Evolutionary conservation across 2,797 vertebrate genomes (phyloP).

Genomic region (Poliocrania exsul): DNA sequence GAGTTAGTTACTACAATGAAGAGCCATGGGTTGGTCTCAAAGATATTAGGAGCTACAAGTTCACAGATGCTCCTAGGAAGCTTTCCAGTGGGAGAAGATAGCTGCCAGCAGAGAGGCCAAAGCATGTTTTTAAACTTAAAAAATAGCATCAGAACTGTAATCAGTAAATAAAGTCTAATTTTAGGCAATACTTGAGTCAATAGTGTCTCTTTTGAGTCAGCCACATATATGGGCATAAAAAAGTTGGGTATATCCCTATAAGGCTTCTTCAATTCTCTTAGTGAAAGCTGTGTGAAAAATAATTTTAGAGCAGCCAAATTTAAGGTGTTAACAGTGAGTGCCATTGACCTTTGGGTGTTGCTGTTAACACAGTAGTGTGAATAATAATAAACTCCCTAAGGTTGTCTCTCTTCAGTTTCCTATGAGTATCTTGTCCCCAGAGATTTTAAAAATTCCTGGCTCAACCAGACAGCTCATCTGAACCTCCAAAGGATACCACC

Average conservation of each 20-base stretch:
- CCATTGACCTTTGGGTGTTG: conserved; percentile 53
- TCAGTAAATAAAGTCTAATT: conserved; percentile 3
- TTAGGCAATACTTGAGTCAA: background rate
- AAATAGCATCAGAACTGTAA: conserved; percentile 6
- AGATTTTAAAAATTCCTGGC: conserved; percentile 57
- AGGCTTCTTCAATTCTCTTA: conserved; percentile 24
- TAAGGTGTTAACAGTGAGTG: conserved; percentile 57
- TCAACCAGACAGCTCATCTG: conserved; percentile 1
- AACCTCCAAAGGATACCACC: background rate
- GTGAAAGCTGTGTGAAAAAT: conserved; percentile 28
- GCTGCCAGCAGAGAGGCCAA: background rate
- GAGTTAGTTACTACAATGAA: background rate
- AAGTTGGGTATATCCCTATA: conserved; percentile 40
- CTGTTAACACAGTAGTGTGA: conserved; percentile 20
- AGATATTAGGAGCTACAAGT: background rate
- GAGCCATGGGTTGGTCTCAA: background rate
- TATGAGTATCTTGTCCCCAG: conserved; percentile 26
- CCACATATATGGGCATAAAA: conserved; percentile 13
- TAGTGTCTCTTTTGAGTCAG: background rate
- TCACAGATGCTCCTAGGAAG: background rate
- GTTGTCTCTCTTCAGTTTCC: conserved; percentile 39
- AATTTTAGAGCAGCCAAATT: conserved; percentile 56
- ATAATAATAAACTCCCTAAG: conserved; percentile 56
- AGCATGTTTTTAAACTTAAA: background rate
- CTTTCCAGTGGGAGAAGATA: background rate